These are phyloP conservation scores for Telmatherina bonti DNA, from an alignment of 2,797 vertebrate species.

Conservation along the genomic window DNA sequence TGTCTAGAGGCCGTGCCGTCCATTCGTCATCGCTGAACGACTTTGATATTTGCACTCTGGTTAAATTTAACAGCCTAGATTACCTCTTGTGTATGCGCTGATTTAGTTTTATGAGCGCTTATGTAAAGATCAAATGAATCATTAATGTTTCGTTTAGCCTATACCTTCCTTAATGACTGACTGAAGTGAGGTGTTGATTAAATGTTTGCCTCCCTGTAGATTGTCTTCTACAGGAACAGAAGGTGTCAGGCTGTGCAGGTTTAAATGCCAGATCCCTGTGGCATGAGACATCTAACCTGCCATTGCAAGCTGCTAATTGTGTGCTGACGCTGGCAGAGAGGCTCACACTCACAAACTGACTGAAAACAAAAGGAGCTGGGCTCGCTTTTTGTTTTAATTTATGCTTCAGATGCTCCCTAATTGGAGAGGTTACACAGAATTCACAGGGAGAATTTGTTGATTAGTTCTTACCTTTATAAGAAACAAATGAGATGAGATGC, in stretches of 20 bases:
- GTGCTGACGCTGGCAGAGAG: slow-evolving; percentile 66
- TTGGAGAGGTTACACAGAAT: slow-evolving; percentile 42
- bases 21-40: slow-evolving; percentile 40
- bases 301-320: slow-evolving; percentile 74
- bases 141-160: slow-evolving; percentile 29
- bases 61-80: slow-evolving; percentile 15
- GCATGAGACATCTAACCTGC: slow-evolving; percentile 70
- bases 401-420: slow-evolving; percentile 34
- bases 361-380: slow-evolving; percentile 55
- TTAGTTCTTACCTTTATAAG: slow-evolving; percentile 21
- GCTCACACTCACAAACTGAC: slow-evolving; percentile 40
- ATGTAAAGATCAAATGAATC: slow-evolving; percentile 35
- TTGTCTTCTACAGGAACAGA: slow-evolving; percentile 76
- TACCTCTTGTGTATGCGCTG: slow-evolving; percentile 1
- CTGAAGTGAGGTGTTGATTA: slow-evolving; percentile 76
- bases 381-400: slow-evolving; percentile 59
- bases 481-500: slow-evolving; percentile 17
- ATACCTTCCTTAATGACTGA: slow-evolving; percentile 52
- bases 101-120: slow-evolving; percentile 38
- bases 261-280: slow-evolving; percentile 78
- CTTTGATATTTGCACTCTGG: slow-evolving; percentile 8
- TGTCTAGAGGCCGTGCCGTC: slow-evolving; percentile 49
- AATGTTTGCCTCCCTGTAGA: slow-evolving; percentile 76
- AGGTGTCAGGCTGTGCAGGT: slow-evolving; percentile 68
- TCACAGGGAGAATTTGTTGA: slow-evolving; percentile 33